Evolutionary conservation across 2,797 vertebrate genomes (phyloP), one percentile per base, ranked within the genome.

Genomic region (Linurgus olivaceus): DNA sequence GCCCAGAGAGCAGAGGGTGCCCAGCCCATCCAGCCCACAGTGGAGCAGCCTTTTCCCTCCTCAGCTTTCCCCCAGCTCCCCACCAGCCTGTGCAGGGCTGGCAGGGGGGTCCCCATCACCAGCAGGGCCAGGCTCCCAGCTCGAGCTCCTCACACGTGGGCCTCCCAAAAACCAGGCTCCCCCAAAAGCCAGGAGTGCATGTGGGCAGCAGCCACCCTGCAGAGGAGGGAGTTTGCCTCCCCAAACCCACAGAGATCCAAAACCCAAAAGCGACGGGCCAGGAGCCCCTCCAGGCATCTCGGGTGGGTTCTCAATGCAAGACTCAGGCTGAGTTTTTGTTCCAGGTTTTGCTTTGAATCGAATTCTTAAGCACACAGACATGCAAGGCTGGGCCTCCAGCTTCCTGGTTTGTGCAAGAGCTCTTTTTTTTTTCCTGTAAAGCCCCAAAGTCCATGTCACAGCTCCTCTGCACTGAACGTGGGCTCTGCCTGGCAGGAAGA

Each of bases 401-500:
- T 94, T 86, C 78, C 78, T 37, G 20, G 96, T 95, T 97, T 93
- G 83, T 95, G 87, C 94, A 96, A 96, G 94, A 93, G 95, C 74
- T 97, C 82, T 95, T 94, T 93, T 91, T 84, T n/a, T 37, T 37
- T 37, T 37, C 94, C 86, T 76, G 96, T 81, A 77, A 96, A 97
- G 95, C 96, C 95, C 86, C 96, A 85, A 94, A 54, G 96, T 96
- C 92, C 95, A 55, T 92, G 97, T 94, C 67, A 50, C 92, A 92
- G 91, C 89, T 95, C 94, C 80, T 94, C 94, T 97, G 97, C 76
- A 31, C 94, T 13, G 66, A 89, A 77, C 59, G 40, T 76, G 91
- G 96, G 93, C 96, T 97, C 96, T 94, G 88, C 40, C 93, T 97
- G 98, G 97, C 97, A 97, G 96, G 96, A 97, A 97, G 97, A 96